These are phyloP conservation scores for Caenorhabditis uteleia DNA, from an alignment of 2,888 invertebrate species.

Conservation along the genomic window DNA sequence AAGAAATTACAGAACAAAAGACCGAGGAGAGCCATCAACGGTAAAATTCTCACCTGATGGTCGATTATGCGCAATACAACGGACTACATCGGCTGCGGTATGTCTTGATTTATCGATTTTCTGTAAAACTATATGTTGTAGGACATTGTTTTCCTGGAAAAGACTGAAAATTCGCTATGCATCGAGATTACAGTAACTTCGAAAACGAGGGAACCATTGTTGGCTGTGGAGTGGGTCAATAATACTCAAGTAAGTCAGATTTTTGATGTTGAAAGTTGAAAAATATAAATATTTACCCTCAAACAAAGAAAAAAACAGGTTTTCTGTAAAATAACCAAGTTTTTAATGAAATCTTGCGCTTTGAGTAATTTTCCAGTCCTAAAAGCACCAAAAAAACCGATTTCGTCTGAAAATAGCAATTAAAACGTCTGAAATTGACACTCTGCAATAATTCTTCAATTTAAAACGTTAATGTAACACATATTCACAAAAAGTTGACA, in stretches of 20 bases:
- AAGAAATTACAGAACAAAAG: conserved; percentile 42
- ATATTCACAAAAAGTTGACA: too few relatives aligned
- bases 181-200: conserved; percentile 37
- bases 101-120: not conserved
- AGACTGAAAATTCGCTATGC: conserved; percentile 38
- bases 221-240: conserved; percentile 60
- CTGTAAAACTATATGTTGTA: not conserved
- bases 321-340: too few relatives aligned
- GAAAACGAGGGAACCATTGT: conserved; percentile 44
- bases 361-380: too few relatives aligned
- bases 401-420: too few relatives aligned
- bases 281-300: too few relatives aligned
- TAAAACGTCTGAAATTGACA: too few relatives aligned
- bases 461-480: too few relatives aligned
- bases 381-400: too few relatives aligned
- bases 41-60: conserved; percentile 45
- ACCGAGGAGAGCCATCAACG: conserved; percentile 40
- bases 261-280: not conserved
- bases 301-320: too few relatives aligned
- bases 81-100: conserved; percentile 21
- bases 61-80: conserved; percentile 38
- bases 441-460: too few relatives aligned
- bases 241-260: conserved; percentile 39
- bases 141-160: conserved; percentile 44
- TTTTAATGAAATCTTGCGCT: too few relatives aligned